phyloP scores from a whole-genome alignment of 1,140 invertebrate genomes.

The Drosophila miranda region DNA sequence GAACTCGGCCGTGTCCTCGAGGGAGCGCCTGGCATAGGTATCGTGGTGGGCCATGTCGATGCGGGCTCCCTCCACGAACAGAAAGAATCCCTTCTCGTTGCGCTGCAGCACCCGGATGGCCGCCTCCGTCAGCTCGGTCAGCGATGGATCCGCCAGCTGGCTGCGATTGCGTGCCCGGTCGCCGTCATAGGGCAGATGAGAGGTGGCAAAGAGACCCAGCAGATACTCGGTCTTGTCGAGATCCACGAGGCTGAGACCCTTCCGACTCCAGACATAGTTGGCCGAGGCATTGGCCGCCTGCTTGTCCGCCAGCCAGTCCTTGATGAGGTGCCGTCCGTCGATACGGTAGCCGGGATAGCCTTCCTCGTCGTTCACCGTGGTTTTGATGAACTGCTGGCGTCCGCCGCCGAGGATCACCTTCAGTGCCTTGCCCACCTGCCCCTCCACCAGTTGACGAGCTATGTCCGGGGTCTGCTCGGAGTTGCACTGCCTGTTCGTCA shows the following conservation, averaged over 20 bases:
- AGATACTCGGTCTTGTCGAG: slow-evolving; percentile 87
- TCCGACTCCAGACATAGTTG: slow-evolving; percentile 86
- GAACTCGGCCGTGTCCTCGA: slow-evolving; percentile 91
- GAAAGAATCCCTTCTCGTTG: slow-evolving; percentile 92
- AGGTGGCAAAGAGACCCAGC: slow-evolving; percentile 85
- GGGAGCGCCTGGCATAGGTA: slow-evolving; percentile 89
- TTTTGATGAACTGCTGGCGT: slow-evolving; percentile 86
- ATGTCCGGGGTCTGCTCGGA: slow-evolving; percentile 85
- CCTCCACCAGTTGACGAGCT: slow-evolving; percentile 88
- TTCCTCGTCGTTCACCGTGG: slow-evolving; percentile 86
- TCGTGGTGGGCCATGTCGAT: slow-evolving; percentile 94
- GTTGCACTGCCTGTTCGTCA: slow-evolving; percentile 69
- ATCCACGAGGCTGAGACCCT: slow-evolving; percentile 86
- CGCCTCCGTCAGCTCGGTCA: slow-evolving; percentile 92
- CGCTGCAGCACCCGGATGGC: slow-evolving; percentile 90
- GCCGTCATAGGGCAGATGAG: slow-evolving; percentile 83
- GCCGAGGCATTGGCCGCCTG: slow-evolving; percentile 83
- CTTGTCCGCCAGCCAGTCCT: slow-evolving; percentile 86
- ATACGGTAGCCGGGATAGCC: slow-evolving; percentile 85
- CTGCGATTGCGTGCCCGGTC: slow-evolving; percentile 77
- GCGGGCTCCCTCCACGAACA: slow-evolving; percentile 94
- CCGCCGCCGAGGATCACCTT: slow-evolving; percentile 89
- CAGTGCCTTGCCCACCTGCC: slow-evolving; percentile 85
- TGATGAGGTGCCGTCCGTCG: slow-evolving; percentile 86
- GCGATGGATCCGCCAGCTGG: slow-evolving; percentile 85